phyloP scores from a whole-genome alignment of 2,113 vertebrate species.

The Perca flavescens region DNA sequence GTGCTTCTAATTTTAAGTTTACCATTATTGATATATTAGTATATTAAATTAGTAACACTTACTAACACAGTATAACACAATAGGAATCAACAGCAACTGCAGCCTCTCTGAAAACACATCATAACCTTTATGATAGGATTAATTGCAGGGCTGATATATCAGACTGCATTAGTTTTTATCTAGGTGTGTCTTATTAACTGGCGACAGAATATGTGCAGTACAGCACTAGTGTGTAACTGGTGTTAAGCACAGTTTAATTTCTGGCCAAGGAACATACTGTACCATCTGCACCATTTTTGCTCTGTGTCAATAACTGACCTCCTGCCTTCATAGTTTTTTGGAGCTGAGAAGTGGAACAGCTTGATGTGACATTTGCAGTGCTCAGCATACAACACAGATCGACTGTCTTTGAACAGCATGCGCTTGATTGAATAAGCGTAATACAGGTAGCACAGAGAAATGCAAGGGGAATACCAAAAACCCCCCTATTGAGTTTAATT shows the following conservation, averaged over 20 bases:
- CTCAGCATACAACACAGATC: slow-evolving; percentile 8
- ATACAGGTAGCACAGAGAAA: neutral
- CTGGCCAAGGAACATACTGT: neutral
- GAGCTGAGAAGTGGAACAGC: slow-evolving; percentile 26
- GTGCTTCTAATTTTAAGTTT: neutral
- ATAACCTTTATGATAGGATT: neutral
- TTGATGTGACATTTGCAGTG: slow-evolving; percentile 21
- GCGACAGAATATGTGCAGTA: neutral
- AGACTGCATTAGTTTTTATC: neutral
- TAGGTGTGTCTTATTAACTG: neutral
- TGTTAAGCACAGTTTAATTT: slow-evolving; percentile 31
- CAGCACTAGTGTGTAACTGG: neutral
- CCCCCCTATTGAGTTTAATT: neutral
- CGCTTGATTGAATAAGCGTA: slow-evolving; percentile 12
- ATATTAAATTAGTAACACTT: neutral
- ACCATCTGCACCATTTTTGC: slow-evolving; percentile 13
- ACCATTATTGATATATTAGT: neutral
- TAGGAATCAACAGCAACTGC: neutral
- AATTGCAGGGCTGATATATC: neutral
- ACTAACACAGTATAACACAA: neutral
- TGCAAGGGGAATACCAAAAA: neutral
- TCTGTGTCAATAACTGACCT: slow-evolving; percentile 19
- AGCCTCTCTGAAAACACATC: neutral
- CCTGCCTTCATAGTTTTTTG: slow-evolving; percentile 19
- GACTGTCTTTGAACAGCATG: neutral